Percentiles rank a stretch among this genome's conserved stretches.
phyloP scores from a whole-genome alignment of 2,113 vertebrate genomes.

The Ctenomys sociabilis region DNA sequence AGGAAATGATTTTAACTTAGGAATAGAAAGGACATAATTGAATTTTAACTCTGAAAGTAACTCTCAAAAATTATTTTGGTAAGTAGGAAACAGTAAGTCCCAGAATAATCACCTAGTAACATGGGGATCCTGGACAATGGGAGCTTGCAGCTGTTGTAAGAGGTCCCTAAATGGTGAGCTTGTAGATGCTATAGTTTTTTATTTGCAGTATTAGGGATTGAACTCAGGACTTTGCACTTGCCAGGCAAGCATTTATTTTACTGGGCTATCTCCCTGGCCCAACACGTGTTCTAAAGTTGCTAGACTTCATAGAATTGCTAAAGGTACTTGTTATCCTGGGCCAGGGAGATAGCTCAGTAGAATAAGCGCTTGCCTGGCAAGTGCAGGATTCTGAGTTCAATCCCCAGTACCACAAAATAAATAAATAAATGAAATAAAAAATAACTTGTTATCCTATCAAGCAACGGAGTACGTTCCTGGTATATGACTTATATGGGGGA shows the following conservation, averaged over 20 bases:
- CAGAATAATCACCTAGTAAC: not conserved
- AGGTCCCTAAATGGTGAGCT: not conserved
- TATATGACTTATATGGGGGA: not conserved
- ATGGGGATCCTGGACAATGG: not conserved
- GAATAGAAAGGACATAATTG: not conserved
- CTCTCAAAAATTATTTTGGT: slow-evolving; percentile 25
- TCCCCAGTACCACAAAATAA: no score
- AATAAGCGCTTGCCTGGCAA: no score
- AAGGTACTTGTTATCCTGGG: not conserved
- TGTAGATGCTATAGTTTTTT: not conserved
- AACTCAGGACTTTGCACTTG: no score
- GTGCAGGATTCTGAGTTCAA: no score
- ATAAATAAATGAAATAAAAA: no score
- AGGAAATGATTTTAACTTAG: not conserved
- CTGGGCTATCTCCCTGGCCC: no score
- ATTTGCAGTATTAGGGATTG: no score
- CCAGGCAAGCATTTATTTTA: no score
- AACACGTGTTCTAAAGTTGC: not conserved
- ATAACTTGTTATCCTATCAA: not conserved
- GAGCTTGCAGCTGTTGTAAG: not conserved
- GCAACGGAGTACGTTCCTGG: not conserved
- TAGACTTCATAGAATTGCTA: not conserved
- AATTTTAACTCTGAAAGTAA: not conserved
- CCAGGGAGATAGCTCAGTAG: no score
- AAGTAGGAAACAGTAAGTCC: not conserved